These are phyloP conservation scores for Neolamprologus sp. DNA, from an alignment of 2,113 vertebrate species.

Conservation along the genomic window DNA sequence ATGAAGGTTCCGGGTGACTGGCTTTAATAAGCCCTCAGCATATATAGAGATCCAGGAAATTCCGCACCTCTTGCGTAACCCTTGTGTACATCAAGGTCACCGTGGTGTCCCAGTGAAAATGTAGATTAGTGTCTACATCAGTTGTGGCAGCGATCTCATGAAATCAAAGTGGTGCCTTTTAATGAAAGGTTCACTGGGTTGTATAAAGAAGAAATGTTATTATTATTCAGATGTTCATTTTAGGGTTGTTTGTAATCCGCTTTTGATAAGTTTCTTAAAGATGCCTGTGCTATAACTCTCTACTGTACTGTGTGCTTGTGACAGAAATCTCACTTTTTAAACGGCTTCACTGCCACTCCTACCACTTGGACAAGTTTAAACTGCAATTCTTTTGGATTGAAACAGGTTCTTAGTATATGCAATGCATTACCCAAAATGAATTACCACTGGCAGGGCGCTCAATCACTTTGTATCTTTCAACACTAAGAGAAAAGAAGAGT, in stretches of 20 bases:
- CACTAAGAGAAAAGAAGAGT: constrained; percentile 97
- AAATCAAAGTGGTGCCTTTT: constrained; percentile 8
- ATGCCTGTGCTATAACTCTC: not conserved
- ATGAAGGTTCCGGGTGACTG: constrained; percentile 63
- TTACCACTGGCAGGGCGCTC: constrained; percentile 94
- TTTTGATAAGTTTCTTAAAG: not conserved
- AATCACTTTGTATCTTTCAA: constrained; percentile 97
- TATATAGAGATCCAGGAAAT: constrained; percentile 56
- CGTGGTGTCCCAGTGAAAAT: constrained; percentile 40
- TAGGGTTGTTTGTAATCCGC: not conserved
- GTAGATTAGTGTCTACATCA: constrained; percentile 42
- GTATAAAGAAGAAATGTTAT: not conserved
- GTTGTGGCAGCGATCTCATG: not conserved
- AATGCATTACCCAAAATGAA: constrained; percentile 98
- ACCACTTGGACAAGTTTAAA: constrained; percentile 86
- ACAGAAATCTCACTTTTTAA: constrained; percentile 34
- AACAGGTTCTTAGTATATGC: constrained; percentile 94
- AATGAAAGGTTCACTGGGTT: not conserved
- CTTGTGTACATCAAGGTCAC: constrained; percentile 51
- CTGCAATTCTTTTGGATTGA: constrained; percentile 89
- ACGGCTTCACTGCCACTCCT: constrained; percentile 64
- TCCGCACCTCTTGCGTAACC: constrained; percentile 46
- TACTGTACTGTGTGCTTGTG: constrained; percentile 28
- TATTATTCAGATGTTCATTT: not conserved
- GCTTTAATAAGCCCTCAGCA: constrained; percentile 59